These are phyloP conservation scores for Turdus rufiventris DNA, from an alignment of 2,113 vertebrate genomes.

Conservation along the genomic window DNA sequence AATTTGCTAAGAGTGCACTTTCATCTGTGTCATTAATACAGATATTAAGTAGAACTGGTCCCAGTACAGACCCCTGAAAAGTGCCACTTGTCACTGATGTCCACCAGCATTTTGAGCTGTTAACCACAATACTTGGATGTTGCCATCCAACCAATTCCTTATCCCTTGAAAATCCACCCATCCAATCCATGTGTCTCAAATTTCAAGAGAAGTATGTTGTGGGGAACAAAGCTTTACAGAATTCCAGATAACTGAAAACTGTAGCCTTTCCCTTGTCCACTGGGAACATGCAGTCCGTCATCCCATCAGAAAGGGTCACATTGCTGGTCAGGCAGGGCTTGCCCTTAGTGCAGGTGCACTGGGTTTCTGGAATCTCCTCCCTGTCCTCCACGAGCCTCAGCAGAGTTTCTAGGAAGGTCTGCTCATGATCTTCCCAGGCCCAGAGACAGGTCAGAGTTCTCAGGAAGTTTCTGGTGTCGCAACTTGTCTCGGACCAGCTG, in stretches of 20 bases:
- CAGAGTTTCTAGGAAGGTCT: neutral
- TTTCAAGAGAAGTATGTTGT: neutral
- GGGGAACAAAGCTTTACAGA: neutral
- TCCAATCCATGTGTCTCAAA: neutral
- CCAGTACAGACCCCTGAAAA: neutral
- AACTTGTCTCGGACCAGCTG: no score
- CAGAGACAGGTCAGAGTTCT: no score
- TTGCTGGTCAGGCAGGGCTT: neutral
- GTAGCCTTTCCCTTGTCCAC: neutral
- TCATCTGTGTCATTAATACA: neutral
- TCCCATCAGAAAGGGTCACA: neutral
- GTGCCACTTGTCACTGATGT: neutral
- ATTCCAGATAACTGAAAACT: neutral
- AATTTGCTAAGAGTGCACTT: neutral
- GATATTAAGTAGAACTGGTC: neutral
- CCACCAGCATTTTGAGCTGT: no score
- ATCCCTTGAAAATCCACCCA: no score
- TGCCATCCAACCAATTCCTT: no score
- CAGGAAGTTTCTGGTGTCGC: no score
- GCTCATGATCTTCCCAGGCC: no score
- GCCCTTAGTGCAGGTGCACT: neutral
- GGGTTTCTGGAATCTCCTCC: neutral
- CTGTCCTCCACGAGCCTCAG: neutral
- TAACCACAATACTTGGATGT: fast-evolving
- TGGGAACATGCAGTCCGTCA: neutral